Base-by-base conservation (phyloP, 2,113 vertebrate species). In the Sceloporus tristichus region DNA sequence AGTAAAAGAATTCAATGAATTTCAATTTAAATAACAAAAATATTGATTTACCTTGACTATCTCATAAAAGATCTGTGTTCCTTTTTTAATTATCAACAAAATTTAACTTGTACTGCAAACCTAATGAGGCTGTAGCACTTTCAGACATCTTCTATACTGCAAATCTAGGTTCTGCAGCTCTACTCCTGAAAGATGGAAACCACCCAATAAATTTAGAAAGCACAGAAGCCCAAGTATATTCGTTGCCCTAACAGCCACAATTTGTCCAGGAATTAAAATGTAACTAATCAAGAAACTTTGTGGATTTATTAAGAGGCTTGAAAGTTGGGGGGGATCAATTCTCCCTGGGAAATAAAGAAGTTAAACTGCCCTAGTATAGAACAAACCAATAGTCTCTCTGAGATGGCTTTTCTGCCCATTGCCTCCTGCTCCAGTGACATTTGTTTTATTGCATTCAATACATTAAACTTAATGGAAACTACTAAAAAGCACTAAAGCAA, bases 401-500 rank as follows among this genome's bases (percentile, higher is more conserved):
- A 88, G 0, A 54, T 29, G 0, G 79, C n/a, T 56, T 40, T 19
- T 65, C 53, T 77, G 23, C 9, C 1, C 0, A 83, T 85, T 73
- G n/a, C 18, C 38, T 34, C 77, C 40, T 38, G 78, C 82, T 89
- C 59, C 68, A 82, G 1, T 87, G 90, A 89, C 11, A 3, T 88
- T 88, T 40, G 59, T n/a, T 65, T 90, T 82, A 82, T 42, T 89
- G 91, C 40, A 84, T 79, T 89, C 83, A 79, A 84, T 82, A 38
- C 92, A 76, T 92, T 93, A 85, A 85, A 85, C 34, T 74, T 81
- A 91, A 92, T 90, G 91, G 84, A 91, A 79, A 79, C 34, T 88
- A 88, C 83, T 86, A 78, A 38, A 53, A 82, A 90, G 86, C 81
- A 75, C 54, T 90, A 90, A 87, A 93, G 86, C 91, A 87, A 93